These are phyloP conservation scores for Acipenser transmontanus DNA, from an alignment of 2,797 vertebrate species.

Conservation along the genomic window DNA sequence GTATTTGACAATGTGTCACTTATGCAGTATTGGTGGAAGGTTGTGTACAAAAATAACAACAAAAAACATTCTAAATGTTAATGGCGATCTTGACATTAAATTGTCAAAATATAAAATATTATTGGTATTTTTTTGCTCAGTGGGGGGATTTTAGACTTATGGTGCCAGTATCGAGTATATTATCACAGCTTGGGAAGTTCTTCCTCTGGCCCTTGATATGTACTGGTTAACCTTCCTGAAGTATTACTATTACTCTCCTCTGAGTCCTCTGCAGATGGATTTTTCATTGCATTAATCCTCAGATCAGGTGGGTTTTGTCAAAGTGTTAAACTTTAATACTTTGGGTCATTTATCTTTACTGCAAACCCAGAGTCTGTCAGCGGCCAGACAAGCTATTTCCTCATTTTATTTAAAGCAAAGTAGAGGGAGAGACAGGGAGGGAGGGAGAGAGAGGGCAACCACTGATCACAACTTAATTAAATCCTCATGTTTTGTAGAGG, in stretches of 20 bases:
- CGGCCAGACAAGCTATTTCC: conserved; percentile 79
- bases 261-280: conserved; percentile 51
- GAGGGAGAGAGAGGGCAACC: conserved; percentile 27
- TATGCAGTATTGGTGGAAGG: too few species aligned
- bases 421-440: conserved; percentile 41
- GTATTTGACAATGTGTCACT: too few species aligned
- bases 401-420: conserved; percentile 63
- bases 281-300: conserved; percentile 66
- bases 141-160: too few species aligned
- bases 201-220: conserved; percentile 36
- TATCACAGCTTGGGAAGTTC: conserved; percentile 29
- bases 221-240: conserved; percentile 53
- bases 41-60: too few species aligned
- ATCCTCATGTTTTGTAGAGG: conserved; percentile 36
- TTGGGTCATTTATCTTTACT: conserved; percentile 73
- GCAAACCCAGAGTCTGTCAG: conserved; percentile 68
- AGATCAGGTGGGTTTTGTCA: conserved; percentile 78
- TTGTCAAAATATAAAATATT: too few species aligned
- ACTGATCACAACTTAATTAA: conserved; percentile 47
- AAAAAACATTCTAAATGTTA: too few species aligned
- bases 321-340: conserved; percentile 73
- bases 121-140: too few species aligned
- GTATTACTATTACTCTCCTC: conserved; percentile 48
- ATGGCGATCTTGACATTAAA: too few species aligned
- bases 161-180: too few species aligned